Conservation (phyloP, 2,113 vertebrate genomes). For the Dryoscopus gambensis region DNA sequence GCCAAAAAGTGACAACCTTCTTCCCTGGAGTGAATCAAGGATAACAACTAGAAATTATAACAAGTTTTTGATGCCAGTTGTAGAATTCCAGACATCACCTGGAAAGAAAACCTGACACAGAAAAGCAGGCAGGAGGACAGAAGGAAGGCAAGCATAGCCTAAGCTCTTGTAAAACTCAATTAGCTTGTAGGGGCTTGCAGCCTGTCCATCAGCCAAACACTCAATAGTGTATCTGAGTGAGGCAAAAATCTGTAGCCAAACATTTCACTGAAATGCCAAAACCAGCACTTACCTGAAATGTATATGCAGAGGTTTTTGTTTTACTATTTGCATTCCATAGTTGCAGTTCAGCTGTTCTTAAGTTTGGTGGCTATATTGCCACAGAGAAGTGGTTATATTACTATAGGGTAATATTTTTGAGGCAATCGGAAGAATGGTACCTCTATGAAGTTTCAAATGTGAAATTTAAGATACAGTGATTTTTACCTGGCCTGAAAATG, state of each 20-base stretch:
- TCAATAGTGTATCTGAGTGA: neutral
- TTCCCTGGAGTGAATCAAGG: neutral
- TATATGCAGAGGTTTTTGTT: neutral
- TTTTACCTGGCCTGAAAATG: constrained; percentile 25
- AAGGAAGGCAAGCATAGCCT: neutral
- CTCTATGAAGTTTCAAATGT: constrained; percentile 23
- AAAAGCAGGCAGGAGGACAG: neutral
- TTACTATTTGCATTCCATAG: neutral
- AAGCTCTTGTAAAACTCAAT: neutral
- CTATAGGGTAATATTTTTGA: neutral
- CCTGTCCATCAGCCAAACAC: constrained; percentile 35
- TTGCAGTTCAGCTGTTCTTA: neutral
- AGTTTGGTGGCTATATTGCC: neutral
- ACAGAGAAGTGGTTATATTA: neutral
- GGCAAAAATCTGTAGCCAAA: constrained; percentile 34
- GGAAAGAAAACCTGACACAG: constrained; percentile 2
- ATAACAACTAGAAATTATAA: constrained; percentile 37
- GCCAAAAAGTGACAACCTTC: constrained; percentile 2
- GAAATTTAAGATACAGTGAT: neutral
- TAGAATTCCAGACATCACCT: constrained; percentile 25
- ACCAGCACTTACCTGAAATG: constrained; percentile 23
- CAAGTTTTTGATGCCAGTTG: constrained; percentile 15
- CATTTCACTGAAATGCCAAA: constrained; percentile 29
- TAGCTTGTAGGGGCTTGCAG: neutral
- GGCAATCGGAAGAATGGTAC: constrained; percentile 12